A percentile compares a stretch with the other conserved stretches of the same genome.
These are phyloP conservation scores for Cnemophilus loriae DNA, from an alignment of 2,113 vertebrate species.

Conservation along the genomic window DNA sequence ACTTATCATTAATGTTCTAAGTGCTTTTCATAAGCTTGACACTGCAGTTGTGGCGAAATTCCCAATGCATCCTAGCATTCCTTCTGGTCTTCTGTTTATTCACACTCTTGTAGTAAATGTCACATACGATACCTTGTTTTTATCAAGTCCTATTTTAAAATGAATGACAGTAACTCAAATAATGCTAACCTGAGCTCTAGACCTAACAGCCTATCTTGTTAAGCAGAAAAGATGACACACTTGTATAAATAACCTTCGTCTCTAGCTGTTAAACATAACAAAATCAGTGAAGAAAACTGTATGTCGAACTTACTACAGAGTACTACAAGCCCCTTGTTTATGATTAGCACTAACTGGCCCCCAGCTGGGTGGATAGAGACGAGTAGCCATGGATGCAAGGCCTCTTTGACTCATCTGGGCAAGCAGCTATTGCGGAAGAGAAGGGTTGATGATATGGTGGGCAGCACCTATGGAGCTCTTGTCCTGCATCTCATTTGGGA, in stretches of 20 bases:
- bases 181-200: not conserved
- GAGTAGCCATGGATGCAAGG: not conserved
- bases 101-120: not conserved
- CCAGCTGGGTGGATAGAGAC: not conserved
- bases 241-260: constrained; percentile 2
- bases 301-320: not conserved
- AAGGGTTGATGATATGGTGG: rapidly evolving
- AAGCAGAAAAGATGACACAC: not conserved
- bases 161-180: not conserved
- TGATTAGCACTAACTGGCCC: not conserved
- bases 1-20: not conserved
- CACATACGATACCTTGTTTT: not conserved
- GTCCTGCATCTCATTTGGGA: not conserved
- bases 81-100: constrained; percentile 9
- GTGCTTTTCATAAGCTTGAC: not conserved
- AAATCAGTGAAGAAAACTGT: not conserved
- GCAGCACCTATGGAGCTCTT: not conserved
- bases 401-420: not conserved
- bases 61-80: not conserved
- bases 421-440: not conserved
- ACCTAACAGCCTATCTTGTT: not conserved
- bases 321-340: not conserved
- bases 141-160: not conserved
- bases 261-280: not conserved
- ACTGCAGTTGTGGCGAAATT: not conserved